Evolutionary conservation across 2,797 vertebrate species (phyloP).

Genomic region (Sebastes kiyomatsui): DNA sequence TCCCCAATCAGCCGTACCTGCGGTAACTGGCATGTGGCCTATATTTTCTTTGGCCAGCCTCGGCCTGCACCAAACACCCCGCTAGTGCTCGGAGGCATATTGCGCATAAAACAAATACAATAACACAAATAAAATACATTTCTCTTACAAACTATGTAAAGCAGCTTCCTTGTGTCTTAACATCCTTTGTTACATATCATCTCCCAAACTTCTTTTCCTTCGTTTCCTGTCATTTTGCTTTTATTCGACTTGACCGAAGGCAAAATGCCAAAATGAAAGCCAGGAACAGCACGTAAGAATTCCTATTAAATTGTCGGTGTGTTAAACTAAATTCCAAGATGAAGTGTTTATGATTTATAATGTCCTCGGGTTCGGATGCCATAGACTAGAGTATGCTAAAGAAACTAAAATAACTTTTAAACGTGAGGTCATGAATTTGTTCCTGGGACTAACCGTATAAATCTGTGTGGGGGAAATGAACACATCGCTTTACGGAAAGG

Average conservation of each 20-base stretch:
- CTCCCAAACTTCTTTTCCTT: neutral
- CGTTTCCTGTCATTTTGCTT: neutral
- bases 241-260: neutral
- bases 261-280: neutral
- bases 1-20: no score
- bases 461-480: slow-evolving; percentile 33
- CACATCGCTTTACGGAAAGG: slow-evolving; percentile 28
- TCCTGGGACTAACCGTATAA: slow-evolving; percentile 3
- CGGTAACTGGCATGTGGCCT: no score
- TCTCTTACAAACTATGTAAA: neutral
- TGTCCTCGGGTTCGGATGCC: neutral
- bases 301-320: neutral
- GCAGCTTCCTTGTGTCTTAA: neutral
- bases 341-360: neutral
- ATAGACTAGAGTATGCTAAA: neutral
- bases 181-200: neutral
- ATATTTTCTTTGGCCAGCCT: no score
- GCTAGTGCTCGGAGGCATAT: no score
- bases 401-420: neutral
- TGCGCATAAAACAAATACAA: no score
- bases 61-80: no score
- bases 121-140: no score
- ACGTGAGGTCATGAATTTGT: neutral
- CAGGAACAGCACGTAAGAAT: neutral
- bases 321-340: neutral